These are phyloP conservation scores for Lapara coniferarum DNA, from an alignment of 2,888 invertebrate genomes.

Conservation along the genomic window DNA sequence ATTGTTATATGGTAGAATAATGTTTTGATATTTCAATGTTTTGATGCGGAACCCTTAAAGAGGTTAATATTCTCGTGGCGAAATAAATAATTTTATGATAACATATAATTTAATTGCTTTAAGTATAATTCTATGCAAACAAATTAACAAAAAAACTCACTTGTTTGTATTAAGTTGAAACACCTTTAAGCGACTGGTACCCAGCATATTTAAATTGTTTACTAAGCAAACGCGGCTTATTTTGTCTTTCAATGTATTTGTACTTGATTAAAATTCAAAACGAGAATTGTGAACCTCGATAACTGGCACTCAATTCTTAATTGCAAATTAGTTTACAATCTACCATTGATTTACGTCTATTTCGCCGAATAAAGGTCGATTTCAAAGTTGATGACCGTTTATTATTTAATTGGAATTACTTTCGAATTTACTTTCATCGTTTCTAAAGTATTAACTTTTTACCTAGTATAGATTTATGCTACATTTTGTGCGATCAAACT, in stretches of 20 bases:
- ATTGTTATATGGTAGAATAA: too few species aligned
- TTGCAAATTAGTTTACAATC: conserved; percentile 53
- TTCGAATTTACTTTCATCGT: conserved; percentile 4
- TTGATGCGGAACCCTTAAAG: too few species aligned
- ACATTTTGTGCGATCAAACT: not conserved
- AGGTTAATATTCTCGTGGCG: too few species aligned
- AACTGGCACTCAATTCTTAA: conserved; percentile 39
- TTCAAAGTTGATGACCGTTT: not conserved
- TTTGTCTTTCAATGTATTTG: conserved; percentile 29
- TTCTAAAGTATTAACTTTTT: not conserved
- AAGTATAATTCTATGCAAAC: not conserved
- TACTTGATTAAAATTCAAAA: conserved; percentile 42
- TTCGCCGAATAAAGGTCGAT: conserved; percentile 5
- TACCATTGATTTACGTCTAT: conserved; percentile 42
- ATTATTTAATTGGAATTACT: not conserved
- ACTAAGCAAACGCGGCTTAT: conserved; percentile 12
- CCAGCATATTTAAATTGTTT: not conserved
- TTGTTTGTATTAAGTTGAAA: not conserved
- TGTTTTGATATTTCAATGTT: too few species aligned
- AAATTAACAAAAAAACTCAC: not conserved
- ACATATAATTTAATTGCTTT: too few species aligned
- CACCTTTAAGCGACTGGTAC: not conserved
- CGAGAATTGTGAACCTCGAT: conserved; percentile 40
- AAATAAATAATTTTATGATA: too few species aligned
- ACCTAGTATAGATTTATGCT: too few species aligned